phyloP scores from a whole-genome alignment of 2,113 vertebrate species.

The Sclerurus mexicanus region DNA sequence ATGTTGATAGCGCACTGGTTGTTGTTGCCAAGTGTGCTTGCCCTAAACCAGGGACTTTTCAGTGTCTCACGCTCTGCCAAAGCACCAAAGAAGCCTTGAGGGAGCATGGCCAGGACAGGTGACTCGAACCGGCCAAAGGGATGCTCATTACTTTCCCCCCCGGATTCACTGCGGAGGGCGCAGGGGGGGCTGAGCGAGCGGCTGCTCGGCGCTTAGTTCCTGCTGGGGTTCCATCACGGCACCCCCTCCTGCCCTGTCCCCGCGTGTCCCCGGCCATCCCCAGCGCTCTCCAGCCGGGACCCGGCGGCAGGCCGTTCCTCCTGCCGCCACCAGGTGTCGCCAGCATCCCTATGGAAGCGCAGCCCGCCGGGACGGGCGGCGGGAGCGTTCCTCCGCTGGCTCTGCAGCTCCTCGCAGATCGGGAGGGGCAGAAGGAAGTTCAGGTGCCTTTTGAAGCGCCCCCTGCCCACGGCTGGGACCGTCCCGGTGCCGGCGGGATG shows the following conservation, averaged over 20 bases:
- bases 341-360: constrained; percentile 56
- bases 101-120: not conserved
- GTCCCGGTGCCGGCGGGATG: not conserved
- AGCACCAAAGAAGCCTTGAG: not conserved
- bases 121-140: not conserved
- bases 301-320: not conserved
- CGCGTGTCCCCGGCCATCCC: not conserved
- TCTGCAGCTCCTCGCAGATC: rapidly evolving
- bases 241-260: rapidly evolving
- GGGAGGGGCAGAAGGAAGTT: too few species aligned
- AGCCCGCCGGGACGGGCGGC: rapidly evolving
- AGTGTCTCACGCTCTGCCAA: not conserved
- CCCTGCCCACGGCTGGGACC: rapidly evolving
- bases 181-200: not conserved
- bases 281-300: not conserved
- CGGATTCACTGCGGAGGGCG: too few species aligned
- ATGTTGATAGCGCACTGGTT: not conserved
- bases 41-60: not conserved
- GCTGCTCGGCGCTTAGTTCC: not conserved
- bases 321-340: constrained; percentile 75
- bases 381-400: not conserved
- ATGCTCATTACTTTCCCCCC: not conserved
- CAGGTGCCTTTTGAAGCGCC: not conserved
- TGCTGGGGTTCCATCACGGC: not conserved
- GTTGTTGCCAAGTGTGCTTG: not conserved